Percentiles rank a stretch among this genome's conserved stretches.
phyloP scores from a whole-genome alignment of 1,140 invertebrate genomes.

The Melanaphis sacchari region DNA sequence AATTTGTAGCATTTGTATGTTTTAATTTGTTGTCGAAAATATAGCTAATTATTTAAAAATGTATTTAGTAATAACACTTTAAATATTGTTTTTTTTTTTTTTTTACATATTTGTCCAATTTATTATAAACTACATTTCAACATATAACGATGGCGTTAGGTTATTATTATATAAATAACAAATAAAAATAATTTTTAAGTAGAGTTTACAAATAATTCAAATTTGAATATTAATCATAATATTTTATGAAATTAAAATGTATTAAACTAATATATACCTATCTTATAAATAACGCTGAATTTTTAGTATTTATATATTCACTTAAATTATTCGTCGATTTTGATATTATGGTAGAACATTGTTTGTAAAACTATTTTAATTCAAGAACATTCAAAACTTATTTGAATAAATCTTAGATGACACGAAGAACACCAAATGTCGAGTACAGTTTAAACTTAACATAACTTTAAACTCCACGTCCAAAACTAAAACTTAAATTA shows the following conservation, averaged over 20 bases:
- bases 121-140: too few relatives aligned
- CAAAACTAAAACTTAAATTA: neutral
- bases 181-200: neutral
- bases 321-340: neutral
- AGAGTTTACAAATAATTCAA: neutral
- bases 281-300: neutral
- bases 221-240: neutral
- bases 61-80: neutral
- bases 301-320: neutral
- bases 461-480: neutral
- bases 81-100: neutral
- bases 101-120: neutral
- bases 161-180: neutral
- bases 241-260: neutral
- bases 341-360: neutral
- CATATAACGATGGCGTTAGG: neutral
- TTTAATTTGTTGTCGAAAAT: neutral
- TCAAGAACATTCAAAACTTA: neutral
- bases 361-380: slow-evolving; percentile 34
- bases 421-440: neutral
- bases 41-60: neutral
- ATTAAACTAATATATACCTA: neutral
- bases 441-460: slow-evolving; percentile 6
- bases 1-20: neutral
- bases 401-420: slow-evolving; percentile 18